A percentile compares a stretch with the other conserved stretches of the same genome.
Evolutionary conservation across 2,888 invertebrate species (phyloP).

Genomic region (Thecophora atra): DNA sequence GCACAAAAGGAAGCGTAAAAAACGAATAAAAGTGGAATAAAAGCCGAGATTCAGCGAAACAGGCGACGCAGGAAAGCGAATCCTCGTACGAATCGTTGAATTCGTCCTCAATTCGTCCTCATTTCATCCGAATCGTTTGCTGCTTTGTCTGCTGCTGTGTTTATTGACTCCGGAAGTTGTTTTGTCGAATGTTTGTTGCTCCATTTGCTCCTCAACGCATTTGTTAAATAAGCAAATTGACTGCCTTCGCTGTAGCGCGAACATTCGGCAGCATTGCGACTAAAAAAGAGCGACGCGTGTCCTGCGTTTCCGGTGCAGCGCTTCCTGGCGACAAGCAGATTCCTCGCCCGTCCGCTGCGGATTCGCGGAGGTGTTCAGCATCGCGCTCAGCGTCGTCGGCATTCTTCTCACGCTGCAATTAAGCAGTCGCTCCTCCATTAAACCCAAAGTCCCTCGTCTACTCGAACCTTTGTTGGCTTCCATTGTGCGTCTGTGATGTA

Average conservation of each 20-base stretch:
- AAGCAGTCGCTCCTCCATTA: neutral
- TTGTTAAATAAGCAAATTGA: slow-evolving; percentile 12
- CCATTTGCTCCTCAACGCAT: slow-evolving; percentile 28
- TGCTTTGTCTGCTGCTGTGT: neutral
- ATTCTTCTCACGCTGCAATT: slow-evolving; percentile 4
- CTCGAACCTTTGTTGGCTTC: slow-evolving; percentile 26
- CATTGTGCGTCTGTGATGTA: too few species aligned
- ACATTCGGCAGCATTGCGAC: slow-evolving; percentile 13
- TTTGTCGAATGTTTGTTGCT: slow-evolving; percentile 10
- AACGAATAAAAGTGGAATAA: slow-evolving; percentile 6
- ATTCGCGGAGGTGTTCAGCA: too few species aligned
- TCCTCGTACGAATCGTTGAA: too few species aligned
- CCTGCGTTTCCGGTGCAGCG: slow-evolving; percentile 2
- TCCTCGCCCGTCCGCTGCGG: neutral
- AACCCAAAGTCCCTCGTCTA: too few species aligned
- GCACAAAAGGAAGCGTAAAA: slow-evolving; percentile 26
- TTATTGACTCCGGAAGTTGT: slow-evolving; percentile 3
- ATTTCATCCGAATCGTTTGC: neutral
- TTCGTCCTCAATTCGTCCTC: too few species aligned
- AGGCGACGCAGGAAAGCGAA: neutral
- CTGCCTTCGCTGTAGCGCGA: neutral
- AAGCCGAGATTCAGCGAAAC: slow-evolving; percentile 13
- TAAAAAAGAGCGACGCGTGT: slow-evolving; percentile 18
- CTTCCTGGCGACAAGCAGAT: neutral
- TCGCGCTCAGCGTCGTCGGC: neutral